phyloP scores from a whole-genome alignment of 2,888 invertebrate genomes.

The Rhagonycha fulva region DNA sequence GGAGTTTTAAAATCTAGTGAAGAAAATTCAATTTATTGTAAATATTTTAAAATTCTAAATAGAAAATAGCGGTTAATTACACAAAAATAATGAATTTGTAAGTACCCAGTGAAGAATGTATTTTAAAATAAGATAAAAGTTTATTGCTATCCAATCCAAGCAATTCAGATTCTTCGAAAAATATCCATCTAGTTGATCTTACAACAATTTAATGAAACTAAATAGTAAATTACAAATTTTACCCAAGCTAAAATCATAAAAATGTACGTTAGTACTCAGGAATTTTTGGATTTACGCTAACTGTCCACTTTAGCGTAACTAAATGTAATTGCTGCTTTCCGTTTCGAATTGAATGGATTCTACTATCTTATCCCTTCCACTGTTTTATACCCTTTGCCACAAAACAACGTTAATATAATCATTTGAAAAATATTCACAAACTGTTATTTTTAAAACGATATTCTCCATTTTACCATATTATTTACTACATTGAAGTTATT shows the following conservation, averaged over 20 bases:
- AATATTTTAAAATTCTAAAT: background rate
- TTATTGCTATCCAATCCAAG: background rate
- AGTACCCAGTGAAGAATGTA: background rate
- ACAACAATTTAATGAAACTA: background rate
- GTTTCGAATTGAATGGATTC: background rate
- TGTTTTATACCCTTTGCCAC: background rate
- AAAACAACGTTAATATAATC: background rate
- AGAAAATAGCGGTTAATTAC: background rate
- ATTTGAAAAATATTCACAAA: background rate
- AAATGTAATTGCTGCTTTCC: background rate
- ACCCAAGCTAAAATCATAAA: background rate
- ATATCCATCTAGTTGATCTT: background rate
- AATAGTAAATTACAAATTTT: background rate
- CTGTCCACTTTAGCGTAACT: background rate
- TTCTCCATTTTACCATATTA: background rate
- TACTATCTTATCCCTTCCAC: background rate
- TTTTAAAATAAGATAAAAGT: background rate
- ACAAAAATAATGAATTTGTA: background rate
- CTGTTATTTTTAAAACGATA: background rate
- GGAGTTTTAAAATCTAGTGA: slow-evolving; percentile 1
- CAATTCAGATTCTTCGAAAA: background rate
- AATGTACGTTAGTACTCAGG: too few relatives aligned
- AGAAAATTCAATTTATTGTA: slow-evolving; percentile 1
- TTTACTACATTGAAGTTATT: background rate
- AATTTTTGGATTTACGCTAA: background rate